Percentiles rank a stretch among this genome's conserved stretches.
Evolutionary conservation across 2,888 invertebrate genomes (phyloP).

Genomic region (Stenodera caucasica): DNA sequence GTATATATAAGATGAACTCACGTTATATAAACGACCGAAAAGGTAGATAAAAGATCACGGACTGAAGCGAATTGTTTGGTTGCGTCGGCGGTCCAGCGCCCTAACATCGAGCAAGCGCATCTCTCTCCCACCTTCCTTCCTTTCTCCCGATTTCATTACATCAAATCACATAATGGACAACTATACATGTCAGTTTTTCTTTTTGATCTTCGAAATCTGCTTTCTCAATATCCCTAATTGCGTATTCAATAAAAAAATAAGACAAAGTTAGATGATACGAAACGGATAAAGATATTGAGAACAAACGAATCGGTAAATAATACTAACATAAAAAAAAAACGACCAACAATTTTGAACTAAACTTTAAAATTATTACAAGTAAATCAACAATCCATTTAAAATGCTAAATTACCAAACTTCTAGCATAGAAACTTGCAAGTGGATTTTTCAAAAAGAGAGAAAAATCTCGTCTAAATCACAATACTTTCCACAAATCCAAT

Average conservation of each 20-base stretch:
- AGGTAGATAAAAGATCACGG: slow-evolving; percentile 29
- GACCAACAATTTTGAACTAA: too few relatives aligned
- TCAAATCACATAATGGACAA: slow-evolving; percentile 42
- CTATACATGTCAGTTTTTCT: slow-evolving; percentile 29
- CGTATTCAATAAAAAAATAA: too few relatives aligned
- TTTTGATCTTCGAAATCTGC: slow-evolving; percentile 19
- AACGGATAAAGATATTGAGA: too few relatives aligned
- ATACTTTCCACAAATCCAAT: not conserved
- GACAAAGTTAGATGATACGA: too few relatives aligned
- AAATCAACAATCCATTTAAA: not conserved
- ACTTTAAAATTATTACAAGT: too few relatives aligned
- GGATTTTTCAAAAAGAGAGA: not conserved
- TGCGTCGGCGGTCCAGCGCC: slow-evolving; percentile 32
- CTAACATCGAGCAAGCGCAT: slow-evolving; percentile 30
- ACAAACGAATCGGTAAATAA: too few relatives aligned
- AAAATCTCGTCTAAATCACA: not conserved
- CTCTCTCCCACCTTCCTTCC: slow-evolving; percentile 26
- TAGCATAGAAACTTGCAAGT: not conserved
- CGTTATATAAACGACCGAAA: slow-evolving; percentile 22
- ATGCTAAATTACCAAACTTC: not conserved
- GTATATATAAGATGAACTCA: not conserved
- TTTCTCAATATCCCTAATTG: slow-evolving; percentile 23
- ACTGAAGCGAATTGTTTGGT: slow-evolving; percentile 28
- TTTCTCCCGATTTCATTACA: slow-evolving; percentile 39
- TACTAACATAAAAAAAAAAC: too few relatives aligned